These are phyloP conservation scores for Drosophila diplacantha DNA, from an alignment of 2,888 invertebrate species.

Conservation along the genomic window DNA sequence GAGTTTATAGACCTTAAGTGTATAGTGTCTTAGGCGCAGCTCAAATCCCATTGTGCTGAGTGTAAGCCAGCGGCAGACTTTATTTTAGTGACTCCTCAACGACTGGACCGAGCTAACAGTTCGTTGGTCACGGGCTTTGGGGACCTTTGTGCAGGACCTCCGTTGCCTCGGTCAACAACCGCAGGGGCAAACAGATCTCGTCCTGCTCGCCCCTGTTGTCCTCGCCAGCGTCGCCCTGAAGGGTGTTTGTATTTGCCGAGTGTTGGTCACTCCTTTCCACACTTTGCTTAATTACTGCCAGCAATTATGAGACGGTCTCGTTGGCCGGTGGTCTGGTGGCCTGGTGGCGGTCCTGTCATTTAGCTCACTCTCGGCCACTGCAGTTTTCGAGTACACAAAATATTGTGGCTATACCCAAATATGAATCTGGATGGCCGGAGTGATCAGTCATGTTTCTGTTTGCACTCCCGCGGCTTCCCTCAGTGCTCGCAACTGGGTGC, in stretches of 20 bases:
- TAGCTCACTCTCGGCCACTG: neutral
- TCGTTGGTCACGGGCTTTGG: constrained; percentile 17
- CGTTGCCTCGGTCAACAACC: constrained; percentile 13
- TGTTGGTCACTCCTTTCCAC: constrained; percentile 14
- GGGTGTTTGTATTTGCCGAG: constrained; percentile 22
- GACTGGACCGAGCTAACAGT: constrained; percentile 22
- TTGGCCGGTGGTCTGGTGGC: neutral
- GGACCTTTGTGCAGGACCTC: constrained; percentile 24
- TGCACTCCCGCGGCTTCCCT: neutral
- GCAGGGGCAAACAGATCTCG: constrained; percentile 20
- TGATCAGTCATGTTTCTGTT: constrained; percentile 10
- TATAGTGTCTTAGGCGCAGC: too few relatives aligned
- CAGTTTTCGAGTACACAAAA: constrained; percentile 4
- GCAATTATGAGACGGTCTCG: constrained; percentile 18
- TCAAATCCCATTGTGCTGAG: neutral
- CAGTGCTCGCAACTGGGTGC: neutral
- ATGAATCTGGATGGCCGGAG: neutral
- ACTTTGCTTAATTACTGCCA: constrained; percentile 28
- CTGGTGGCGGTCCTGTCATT: neutral
- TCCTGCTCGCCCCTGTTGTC: neutral
- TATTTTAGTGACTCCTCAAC: constrained; percentile 9
- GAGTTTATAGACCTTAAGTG: neutral
- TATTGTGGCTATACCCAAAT: constrained; percentile 6
- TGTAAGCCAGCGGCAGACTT: constrained; percentile 15
- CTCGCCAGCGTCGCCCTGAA: constrained; percentile 1